These are phyloP conservation scores for Vulpes ferrilata DNA, from an alignment of 2,113 vertebrate genomes.

Conservation along the genomic window DNA sequence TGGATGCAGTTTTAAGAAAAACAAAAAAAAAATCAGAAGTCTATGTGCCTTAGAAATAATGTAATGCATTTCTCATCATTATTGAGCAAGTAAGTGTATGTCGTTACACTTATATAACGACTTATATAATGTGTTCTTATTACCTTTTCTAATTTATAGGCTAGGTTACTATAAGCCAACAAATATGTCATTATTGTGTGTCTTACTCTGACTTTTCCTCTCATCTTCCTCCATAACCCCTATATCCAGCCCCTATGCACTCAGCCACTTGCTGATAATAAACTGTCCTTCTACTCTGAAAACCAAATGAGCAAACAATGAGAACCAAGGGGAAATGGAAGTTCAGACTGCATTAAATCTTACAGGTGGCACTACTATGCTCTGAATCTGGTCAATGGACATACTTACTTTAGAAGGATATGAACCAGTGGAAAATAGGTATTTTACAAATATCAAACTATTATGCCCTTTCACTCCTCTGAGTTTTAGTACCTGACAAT, in stretches of 20 bases:
- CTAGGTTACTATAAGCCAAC: neutral
- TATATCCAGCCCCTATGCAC: neutral
- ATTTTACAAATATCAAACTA: conserved; percentile 66
- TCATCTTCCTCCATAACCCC: neutral
- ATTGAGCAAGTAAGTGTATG: too few species aligned
- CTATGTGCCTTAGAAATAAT: conserved; percentile 54
- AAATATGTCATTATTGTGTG: conserved; percentile 39
- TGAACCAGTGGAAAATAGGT: neutral
- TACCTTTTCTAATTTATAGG: conserved; percentile 37
- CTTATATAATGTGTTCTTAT: conserved; percentile 14
- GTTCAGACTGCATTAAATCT: conserved; percentile 59
- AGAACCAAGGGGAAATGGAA: conserved; percentile 50
- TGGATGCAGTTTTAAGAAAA: conserved; percentile 41
- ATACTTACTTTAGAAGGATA: conserved; percentile 43
- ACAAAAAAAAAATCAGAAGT: conserved; percentile 64
- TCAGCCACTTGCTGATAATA: conserved; percentile 23
- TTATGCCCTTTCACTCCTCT: neutral
- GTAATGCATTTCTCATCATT: conserved; percentile 50
- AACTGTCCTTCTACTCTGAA: conserved; percentile 48
- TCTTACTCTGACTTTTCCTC: conserved; percentile 31
- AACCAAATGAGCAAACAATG: conserved; percentile 49
- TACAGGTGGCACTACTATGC: conserved; percentile 39
- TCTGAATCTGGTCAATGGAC: conserved; percentile 54
- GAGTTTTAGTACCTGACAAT: conserved; percentile 33
- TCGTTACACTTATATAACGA: too few species aligned